A percentile compares a stretch with the other conserved stretches of the same genome.
phyloP scores from a whole-genome alignment of 2,888 invertebrate species.

The Chalcosyrphus nemorum region DNA sequence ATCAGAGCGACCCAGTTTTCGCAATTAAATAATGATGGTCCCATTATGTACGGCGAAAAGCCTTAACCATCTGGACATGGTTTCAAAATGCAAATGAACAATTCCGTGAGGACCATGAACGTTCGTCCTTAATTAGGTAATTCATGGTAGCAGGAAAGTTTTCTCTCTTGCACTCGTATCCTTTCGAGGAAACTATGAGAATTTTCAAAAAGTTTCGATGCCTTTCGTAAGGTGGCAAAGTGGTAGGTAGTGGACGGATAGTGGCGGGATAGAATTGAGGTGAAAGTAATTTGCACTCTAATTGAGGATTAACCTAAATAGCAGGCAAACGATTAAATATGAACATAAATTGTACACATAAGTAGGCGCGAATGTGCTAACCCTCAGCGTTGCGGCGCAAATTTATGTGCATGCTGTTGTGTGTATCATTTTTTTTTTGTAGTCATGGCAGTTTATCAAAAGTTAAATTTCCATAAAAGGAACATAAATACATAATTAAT shows the following conservation, averaged over 20 bases:
- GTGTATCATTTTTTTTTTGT: not conserved
- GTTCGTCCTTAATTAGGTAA: constrained; percentile 52
- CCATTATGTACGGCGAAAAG: constrained; percentile 15
- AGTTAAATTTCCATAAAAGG: not conserved
- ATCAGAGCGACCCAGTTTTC: constrained; percentile 24
- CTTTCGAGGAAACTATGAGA: not conserved
- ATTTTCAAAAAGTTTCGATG: not conserved
- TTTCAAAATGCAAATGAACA: constrained; percentile 59
- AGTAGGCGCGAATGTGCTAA: not conserved
- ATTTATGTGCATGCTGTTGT: too few relatives aligned
- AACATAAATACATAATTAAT: not conserved
- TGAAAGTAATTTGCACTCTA: constrained; percentile 28
- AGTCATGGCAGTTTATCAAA: not conserved
- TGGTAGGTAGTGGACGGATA: not conserved
- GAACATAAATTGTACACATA: not conserved
- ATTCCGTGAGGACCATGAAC: constrained; percentile 36
- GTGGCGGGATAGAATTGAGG: constrained; percentile 15
- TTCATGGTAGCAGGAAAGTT: constrained; percentile 22
- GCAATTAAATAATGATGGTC: constrained; percentile 39
- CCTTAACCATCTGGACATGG: constrained; percentile 42
- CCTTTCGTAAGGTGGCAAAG: not conserved
- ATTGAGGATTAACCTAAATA: constrained; percentile 38
- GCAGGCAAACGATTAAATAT: constrained; percentile 15
- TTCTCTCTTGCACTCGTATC: not conserved
- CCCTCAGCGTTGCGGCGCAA: not conserved